Conservation (phyloP, 2,113 vertebrate genomes). For the Poeciliopsis occidentalis region DNA sequence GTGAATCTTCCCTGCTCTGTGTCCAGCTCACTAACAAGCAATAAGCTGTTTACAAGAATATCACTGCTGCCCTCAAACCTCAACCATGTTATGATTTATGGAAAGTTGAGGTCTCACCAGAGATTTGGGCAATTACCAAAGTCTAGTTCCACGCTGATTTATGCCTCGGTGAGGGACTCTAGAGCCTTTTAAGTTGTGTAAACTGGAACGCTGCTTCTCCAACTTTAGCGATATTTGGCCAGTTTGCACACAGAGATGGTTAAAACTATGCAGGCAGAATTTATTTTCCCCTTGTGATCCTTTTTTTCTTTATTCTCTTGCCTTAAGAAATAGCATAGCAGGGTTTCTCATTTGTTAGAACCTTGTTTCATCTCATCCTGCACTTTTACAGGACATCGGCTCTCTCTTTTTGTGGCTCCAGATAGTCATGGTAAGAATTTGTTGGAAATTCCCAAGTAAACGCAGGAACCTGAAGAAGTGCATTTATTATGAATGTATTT, state of each 20-base stretch:
- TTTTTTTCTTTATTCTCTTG: background rate
- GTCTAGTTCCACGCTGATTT: conserved; percentile 60
- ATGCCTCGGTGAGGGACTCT: conserved; percentile 41
- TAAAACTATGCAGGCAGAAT: conserved; percentile 2
- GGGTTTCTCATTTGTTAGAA: conserved; percentile 6
- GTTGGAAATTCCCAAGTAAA: background rate
- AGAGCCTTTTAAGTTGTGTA: conserved; percentile 49
- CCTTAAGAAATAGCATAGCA: background rate
- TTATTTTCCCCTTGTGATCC: conserved; percentile 6
- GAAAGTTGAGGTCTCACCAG: conserved; percentile 56
- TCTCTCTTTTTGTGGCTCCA: background rate
- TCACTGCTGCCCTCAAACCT: conserved; percentile 55
- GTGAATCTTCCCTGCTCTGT: conserved; percentile 25
- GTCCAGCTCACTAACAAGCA: conserved; percentile 44
- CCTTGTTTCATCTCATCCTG: conserved; percentile 2
- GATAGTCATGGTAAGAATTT: conserved; percentile 6
- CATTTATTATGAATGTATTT: background rate
- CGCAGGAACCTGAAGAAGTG: background rate
- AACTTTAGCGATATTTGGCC: conserved; percentile 42
- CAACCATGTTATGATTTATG: conserved; percentile 63
- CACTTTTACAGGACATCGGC: background rate
- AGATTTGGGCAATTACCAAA: conserved; percentile 60
- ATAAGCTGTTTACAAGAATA: conserved; percentile 54
- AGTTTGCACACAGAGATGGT: conserved; percentile 17
- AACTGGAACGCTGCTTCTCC: conserved; percentile 43